Evolutionary conservation across 2,113 vertebrate genomes (phyloP).

Genomic region (Amphilophus citrinellus): DNA sequence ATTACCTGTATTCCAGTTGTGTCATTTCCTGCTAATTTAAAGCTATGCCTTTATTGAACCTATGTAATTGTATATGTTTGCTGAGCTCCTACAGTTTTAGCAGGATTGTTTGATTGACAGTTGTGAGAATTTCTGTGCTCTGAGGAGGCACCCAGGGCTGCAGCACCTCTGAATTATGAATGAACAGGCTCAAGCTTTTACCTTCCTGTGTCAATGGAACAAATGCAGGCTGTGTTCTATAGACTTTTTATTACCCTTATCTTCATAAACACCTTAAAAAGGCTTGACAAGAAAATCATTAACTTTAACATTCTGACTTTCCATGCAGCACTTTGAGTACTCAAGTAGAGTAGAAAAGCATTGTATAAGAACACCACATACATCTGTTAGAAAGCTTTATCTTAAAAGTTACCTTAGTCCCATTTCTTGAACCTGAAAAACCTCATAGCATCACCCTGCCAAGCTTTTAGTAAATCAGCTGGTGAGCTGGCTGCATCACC

Average conservation of each 20-base stretch:
- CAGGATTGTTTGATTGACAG: slow-evolving; percentile 48
- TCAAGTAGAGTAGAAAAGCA: too few species aligned
- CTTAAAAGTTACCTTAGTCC: neutral
- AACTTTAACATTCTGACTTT: neutral
- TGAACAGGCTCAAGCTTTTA: slow-evolving; percentile 40
- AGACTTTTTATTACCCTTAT: neutral
- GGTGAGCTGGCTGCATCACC: neutral
- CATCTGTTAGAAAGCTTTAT: neutral
- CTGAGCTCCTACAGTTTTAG: neutral
- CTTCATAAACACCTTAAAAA: neutral
- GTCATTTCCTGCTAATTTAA: neutral
- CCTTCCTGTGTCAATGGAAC: slow-evolving; percentile 17
- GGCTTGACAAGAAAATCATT: neutral
- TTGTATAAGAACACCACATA: neutral
- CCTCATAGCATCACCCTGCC: neutral
- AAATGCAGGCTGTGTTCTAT: neutral
- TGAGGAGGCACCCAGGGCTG: slow-evolving; percentile 19
- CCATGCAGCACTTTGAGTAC: too few species aligned
- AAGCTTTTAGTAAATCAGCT: slow-evolving; percentile 5
- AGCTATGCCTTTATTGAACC: neutral
- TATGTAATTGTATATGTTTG: neutral
- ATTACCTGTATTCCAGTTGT: neutral
- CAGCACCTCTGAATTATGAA: slow-evolving; percentile 64
- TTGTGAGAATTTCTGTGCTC: slow-evolving; percentile 41
- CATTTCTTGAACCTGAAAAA: neutral